A percentile compares a stretch with the other conserved stretches of the same genome.
Evolutionary conservation across 2,888 invertebrate genomes (phyloP).

Genomic region (Drosophila setosimentum): DNA sequence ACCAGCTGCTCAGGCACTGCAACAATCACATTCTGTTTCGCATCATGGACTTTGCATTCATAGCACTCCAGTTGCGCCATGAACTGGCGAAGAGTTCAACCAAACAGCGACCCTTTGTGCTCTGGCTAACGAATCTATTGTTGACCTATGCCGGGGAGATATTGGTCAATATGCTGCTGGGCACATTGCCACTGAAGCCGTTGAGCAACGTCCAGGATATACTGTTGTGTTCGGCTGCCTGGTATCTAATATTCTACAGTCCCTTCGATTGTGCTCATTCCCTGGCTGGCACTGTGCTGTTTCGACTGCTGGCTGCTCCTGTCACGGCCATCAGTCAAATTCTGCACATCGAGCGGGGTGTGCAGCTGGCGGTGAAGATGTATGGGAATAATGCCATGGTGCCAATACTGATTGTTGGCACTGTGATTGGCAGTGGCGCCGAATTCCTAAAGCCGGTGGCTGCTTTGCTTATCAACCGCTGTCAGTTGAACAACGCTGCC

Average conservation of each 20-base stretch:
- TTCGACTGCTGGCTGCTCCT: slow-evolving; percentile 52
- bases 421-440: slow-evolving; percentile 68
- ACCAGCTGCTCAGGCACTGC: slow-evolving; percentile 47
- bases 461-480: slow-evolving; percentile 61
- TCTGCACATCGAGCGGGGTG: slow-evolving; percentile 59
- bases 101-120: slow-evolving; percentile 57
- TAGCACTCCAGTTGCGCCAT: slow-evolving; percentile 65
- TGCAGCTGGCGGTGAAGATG: slow-evolving; percentile 43
- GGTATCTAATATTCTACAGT: slow-evolving; percentile 68
- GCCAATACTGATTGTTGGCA: slow-evolving; percentile 66
- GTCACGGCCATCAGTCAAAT: slow-evolving; percentile 59
- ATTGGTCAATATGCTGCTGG: slow-evolving; percentile 59
- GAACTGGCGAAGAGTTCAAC: slow-evolving; percentile 33
- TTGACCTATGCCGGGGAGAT: slow-evolving; percentile 66
- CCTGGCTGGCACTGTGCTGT: slow-evolving; percentile 35
- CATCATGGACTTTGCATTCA: slow-evolving; percentile 55
- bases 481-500: slow-evolving; percentile 54
- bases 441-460: slow-evolving; percentile 66
- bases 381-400: slow-evolving; percentile 54
- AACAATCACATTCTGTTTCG: slow-evolving; percentile 64
- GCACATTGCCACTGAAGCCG: slow-evolving; percentile 61
- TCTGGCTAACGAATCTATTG: slow-evolving; percentile 62
- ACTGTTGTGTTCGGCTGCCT: slow-evolving; percentile 47
- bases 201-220: slow-evolving; percentile 57
- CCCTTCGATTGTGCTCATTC: slow-evolving; percentile 52